Conservation (phyloP, 2,888 invertebrate species). For the Arctia plantaginis region DNA sequence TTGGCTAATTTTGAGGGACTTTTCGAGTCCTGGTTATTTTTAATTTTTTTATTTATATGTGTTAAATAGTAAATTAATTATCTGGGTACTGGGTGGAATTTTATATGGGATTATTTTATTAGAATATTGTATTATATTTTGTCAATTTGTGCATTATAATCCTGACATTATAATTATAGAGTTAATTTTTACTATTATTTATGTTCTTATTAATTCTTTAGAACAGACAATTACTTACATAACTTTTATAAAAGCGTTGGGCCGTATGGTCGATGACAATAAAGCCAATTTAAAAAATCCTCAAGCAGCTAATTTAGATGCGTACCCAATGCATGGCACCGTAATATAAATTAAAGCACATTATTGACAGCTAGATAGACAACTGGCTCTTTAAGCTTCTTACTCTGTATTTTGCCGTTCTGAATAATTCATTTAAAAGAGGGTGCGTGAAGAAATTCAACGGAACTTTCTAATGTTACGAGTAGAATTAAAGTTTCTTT, state of each 20-base stretch:
- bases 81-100: too few species aligned
- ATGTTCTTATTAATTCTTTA: not conserved
- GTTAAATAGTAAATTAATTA: too few species aligned
- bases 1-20: too few species aligned
- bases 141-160: not conserved
- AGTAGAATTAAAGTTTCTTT: slow-evolving; percentile 59
- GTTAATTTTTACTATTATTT: too few species aligned
- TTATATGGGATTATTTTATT: too few species aligned
- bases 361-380: slow-evolving; percentile 75
- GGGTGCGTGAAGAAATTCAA: slow-evolving; percentile 70
- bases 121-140: too few species aligned
- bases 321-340: slow-evolving; percentile 44
- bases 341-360: slow-evolving; percentile 69
- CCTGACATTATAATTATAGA: not conserved
- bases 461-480: slow-evolving; percentile 62
- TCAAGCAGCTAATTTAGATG: slow-evolving; percentile 31
- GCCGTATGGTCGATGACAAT: not conserved
- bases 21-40: too few species aligned
- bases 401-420: slow-evolving; percentile 64
- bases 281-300: not conserved
- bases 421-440: slow-evolving; percentile 74
- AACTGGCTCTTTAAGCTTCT: slow-evolving; percentile 66
- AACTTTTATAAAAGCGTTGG: not conserved
- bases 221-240: not conserved
- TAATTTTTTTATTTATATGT: too few species aligned